Conservation (phyloP, 64 coral and sea anemone genomes). For the Dendrophyllia cribrosa region DNA sequence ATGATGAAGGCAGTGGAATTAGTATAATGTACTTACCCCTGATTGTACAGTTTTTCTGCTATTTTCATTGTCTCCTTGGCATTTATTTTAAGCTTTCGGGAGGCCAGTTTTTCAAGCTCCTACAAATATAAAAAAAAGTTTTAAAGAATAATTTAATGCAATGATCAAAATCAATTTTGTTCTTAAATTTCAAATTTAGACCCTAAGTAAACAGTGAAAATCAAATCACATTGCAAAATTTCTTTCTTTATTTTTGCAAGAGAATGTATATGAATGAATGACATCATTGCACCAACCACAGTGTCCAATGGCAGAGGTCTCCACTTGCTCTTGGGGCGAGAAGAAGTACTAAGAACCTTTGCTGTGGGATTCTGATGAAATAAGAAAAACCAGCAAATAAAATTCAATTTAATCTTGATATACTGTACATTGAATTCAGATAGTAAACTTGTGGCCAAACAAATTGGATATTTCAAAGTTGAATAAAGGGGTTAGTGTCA, state of each 20-base stretch:
- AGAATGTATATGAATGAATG: too few species aligned
- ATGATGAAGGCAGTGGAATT: not conserved
- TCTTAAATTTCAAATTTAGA: too few species aligned
- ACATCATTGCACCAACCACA: slow-evolving; percentile 57
- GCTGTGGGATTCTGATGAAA: slow-evolving; percentile 80
- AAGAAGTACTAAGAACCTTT: slow-evolving; percentile 75
- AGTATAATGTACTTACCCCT: slow-evolving; percentile 63
- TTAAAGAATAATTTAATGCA: not conserved
- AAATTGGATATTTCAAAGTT: not conserved
- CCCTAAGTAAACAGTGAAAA: too few species aligned
- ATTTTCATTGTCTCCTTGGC: slow-evolving; percentile 99
- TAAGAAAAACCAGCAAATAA: not conserved
- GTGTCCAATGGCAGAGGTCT: slow-evolving; percentile 93
- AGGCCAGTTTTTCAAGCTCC: slow-evolving; percentile 97
- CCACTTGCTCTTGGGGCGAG: slow-evolving; percentile 97
- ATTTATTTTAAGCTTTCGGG: slow-evolving; percentile 89
- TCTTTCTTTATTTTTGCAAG: not conserved
- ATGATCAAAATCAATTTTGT: too few species aligned
- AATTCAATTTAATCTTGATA: not conserved
- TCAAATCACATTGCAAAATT: not conserved
- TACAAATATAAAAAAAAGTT: slow-evolving; percentile 20
- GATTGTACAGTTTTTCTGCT: slow-evolving; percentile 98
- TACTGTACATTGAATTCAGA: not conserved
- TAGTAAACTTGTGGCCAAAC: not conserved
- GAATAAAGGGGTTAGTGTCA: too few species aligned